Evolutionary conservation across 2,888 invertebrate species (phyloP), one percentile per base, ranked within the genome.

Genomic region (Synanthedon formicaeformis): DNA sequence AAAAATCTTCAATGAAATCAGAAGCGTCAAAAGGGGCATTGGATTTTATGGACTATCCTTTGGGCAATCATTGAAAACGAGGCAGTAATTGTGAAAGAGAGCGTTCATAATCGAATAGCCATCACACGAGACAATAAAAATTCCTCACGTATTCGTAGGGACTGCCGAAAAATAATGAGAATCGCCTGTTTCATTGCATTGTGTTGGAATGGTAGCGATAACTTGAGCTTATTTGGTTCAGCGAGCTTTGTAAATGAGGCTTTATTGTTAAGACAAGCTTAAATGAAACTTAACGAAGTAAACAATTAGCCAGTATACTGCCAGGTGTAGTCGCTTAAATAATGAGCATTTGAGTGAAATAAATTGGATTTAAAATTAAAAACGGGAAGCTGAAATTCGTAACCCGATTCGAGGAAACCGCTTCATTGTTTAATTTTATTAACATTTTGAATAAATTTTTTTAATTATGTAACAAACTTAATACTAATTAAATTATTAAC

Each of bases 1-100:
- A 45, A 45, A 45, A 45, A 13, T 4, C 45, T 45, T 6, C 56
- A 60, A 62, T 56, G 50, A 56, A 54, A 60, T 62, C 57, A 56
- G 53, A 54, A 58, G 54, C 34, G 52, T 50, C 51, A 53, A 51
- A 55, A 54, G 54, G 51, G 54, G 54, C 58, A 45, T 13, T 45
- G n/a, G 45, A 23, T 50, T 55, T 54, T 54, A 55, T 50, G 34
- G 50, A 48, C 50, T 12, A 50, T 52, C 40, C 55, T 50, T 48
- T 55, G 52, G 23, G 52, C 50, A 55, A 53, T 55, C 54, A 18
- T 23, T n/a, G 23, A 41, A 50, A 50, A 48, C 54, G 53, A 41
- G 12, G 48, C 48, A 40, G 40, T 50, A 52, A 52, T 50, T 40
- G 50, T 34, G 54, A 14, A 51, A 18, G 48, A 41, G 53, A 48